Evolutionary conservation across 2,888 invertebrate species (phyloP).

Genomic region (Chaetoderma sp.): DNA sequence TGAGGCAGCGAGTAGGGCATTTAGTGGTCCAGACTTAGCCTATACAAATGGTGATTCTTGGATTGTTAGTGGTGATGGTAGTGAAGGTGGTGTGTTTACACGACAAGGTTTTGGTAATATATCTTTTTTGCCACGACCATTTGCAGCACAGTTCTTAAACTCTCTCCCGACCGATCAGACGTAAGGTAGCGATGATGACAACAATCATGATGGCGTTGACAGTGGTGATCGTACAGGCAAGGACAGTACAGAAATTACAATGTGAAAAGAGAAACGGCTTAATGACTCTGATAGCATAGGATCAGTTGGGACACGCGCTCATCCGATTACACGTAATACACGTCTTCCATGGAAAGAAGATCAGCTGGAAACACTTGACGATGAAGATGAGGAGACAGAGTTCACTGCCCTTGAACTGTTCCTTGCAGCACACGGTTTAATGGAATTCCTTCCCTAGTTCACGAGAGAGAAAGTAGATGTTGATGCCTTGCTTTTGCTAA

Average conservation of each 20-base stretch:
- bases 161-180: constrained; percentile 20
- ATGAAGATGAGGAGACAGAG: constrained; percentile 65
- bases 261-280: no score
- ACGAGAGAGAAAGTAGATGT: constrained; percentile 88
- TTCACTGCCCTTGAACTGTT: constrained; percentile 80
- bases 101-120: constrained; percentile 93
- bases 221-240: background rate
- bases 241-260: no score
- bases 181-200: constrained; percentile 31
- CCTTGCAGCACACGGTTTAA: constrained; percentile 86
- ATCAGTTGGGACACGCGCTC: constrained; percentile 80
- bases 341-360: constrained; percentile 67
- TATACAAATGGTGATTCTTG: constrained; percentile 75
- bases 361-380: constrained; percentile 74
- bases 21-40: constrained; percentile 6
- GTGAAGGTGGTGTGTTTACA: constrained; percentile 79
- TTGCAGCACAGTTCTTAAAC: constrained; percentile 18
- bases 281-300: constrained; percentile 75
- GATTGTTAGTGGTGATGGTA: constrained; percentile 33
- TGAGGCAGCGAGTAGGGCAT: background rate
- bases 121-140: constrained; percentile 75
- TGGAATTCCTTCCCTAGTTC: constrained; percentile 79
- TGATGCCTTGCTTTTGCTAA: constrained; percentile 87
- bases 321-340: constrained; percentile 61
- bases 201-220: constrained; percentile 7